A percentile compares a stretch with the other conserved stretches of the same genome.
Conservation (phyloP, 1,140 invertebrate species). For the Leptopilina clavipes region DNA sequence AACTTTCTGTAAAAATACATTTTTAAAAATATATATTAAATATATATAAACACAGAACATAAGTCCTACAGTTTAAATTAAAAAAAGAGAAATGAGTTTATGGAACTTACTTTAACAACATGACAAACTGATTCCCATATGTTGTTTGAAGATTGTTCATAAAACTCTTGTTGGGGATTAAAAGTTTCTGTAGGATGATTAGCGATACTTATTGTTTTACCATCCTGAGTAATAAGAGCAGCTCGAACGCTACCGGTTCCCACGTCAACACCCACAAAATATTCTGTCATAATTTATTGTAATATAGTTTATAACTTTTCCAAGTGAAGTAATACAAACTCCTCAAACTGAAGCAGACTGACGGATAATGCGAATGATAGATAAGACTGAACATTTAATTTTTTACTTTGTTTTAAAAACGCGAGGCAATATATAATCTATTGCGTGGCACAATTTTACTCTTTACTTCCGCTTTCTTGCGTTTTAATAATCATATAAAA, state of each 20-base stretch:
- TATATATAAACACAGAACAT: too few species aligned
- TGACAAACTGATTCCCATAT: constrained; percentile 87
- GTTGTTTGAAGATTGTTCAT: constrained; percentile 94
- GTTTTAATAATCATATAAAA: neutral
- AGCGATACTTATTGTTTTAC: constrained; percentile 80
- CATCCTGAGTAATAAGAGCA: constrained; percentile 82
- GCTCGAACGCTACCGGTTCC: constrained; percentile 92
- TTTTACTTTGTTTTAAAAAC: constrained; percentile 36
- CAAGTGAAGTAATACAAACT: neutral
- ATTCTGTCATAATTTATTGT: constrained; percentile 59
- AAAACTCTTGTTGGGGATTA: constrained; percentile 85
- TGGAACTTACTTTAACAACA: constrained; percentile 80
- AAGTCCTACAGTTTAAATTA: neutral
- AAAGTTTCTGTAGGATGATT: constrained; percentile 84
- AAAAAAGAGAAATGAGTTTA: neutral
- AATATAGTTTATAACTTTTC: too few species aligned
- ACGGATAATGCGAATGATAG: neutral
- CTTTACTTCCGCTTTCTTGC: neutral
- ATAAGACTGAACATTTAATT: constrained; percentile 1
- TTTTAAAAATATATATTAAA: neutral
- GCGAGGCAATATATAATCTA: neutral
- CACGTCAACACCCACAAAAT: constrained; percentile 94
- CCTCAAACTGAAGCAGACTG: neutral
- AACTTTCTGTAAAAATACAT: constrained; percentile 76
- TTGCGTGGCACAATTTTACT: neutral